A percentile compares a stretch with the other conserved stretches of the same genome.
Evolutionary conservation across 2,113 vertebrate species (phyloP).

Genomic region (Siniperca chuatsi): DNA sequence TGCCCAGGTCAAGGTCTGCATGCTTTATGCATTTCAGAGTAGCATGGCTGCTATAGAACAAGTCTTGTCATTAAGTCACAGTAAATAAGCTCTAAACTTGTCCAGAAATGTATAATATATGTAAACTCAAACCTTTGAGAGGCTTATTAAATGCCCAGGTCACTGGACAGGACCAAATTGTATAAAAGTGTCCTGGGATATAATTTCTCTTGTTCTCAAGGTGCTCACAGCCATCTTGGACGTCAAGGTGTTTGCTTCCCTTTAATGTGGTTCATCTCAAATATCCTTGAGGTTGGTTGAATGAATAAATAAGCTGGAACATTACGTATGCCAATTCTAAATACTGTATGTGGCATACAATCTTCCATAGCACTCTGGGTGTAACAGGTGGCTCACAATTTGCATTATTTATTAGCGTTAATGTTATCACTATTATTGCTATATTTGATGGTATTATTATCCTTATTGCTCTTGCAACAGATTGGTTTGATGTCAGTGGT

Average conservation of each 20-base stretch:
- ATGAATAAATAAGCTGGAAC: conserved; percentile 49
- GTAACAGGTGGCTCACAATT: conserved; percentile 71
- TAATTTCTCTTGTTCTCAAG: conserved; percentile 66
- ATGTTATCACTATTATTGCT: conserved; percentile 79
- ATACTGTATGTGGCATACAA: conserved; percentile 56
- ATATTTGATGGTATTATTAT: conserved; percentile 84
- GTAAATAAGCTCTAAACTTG: conserved; percentile 60
- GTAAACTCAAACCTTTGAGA: conserved; percentile 33
- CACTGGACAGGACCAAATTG: conserved; percentile 46
- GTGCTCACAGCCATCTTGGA: conserved; percentile 72
- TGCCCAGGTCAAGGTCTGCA: conserved; percentile 68
- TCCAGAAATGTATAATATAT: conserved; percentile 32
- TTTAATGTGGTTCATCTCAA: conserved; percentile 78
- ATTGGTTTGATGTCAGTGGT: conserved; percentile 82
- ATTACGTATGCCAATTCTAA: conserved; percentile 47
- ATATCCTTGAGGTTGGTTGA: conserved; percentile 61
- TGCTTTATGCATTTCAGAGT: conserved; percentile 72
- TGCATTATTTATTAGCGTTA: conserved; percentile 83
- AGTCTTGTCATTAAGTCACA: conserved; percentile 58
- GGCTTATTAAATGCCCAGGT: conserved; percentile 16
- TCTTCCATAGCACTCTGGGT: conserved; percentile 72
- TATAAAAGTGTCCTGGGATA: conserved; percentile 48
- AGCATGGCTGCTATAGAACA: conserved; percentile 72
- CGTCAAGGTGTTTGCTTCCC: conserved; percentile 76
- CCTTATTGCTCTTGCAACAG: conserved; percentile 79